Evolutionary conservation across 2,797 vertebrate species (phyloP).

Genomic region (Odontamblyopus lacepedii): DNA sequence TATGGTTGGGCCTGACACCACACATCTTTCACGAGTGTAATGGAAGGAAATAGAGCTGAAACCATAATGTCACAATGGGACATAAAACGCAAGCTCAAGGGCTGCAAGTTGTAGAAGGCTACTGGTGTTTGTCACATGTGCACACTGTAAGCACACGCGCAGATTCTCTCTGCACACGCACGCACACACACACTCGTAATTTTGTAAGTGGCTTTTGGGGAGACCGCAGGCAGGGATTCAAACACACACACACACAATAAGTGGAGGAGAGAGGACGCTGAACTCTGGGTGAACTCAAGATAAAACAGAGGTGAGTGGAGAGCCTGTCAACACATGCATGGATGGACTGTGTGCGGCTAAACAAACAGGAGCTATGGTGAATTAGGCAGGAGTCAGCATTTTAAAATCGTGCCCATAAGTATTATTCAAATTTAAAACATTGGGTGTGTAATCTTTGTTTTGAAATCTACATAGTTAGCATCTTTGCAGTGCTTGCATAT

Average conservation of each 20-base stretch:
- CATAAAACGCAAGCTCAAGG: constrained; percentile 43
- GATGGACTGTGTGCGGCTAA: constrained; percentile 9
- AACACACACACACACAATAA: constrained; percentile 47
- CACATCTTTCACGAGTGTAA: constrained; percentile 41
- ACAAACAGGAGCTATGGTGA: constrained; percentile 11
- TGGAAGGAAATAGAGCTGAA: constrained; percentile 50
- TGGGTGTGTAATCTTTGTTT: not conserved
- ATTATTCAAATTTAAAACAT: not conserved
- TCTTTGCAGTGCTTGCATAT: not conserved
- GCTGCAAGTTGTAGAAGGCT: constrained; percentile 34
- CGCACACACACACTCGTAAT: constrained; percentile 52
- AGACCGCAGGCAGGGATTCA: constrained; percentile 49
- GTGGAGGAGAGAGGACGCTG: constrained; percentile 56
- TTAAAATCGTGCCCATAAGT: not conserved
- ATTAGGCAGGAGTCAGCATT: not conserved
- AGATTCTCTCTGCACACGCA: constrained; percentile 46
- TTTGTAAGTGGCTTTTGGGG: constrained; percentile 71
- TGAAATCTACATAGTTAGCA: not conserved
- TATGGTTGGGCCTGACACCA: constrained; percentile 35
- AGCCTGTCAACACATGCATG: constrained; percentile 35
- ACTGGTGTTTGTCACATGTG: constrained; percentile 42
- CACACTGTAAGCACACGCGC: constrained; percentile 27
- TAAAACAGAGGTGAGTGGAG: constrained; percentile 67
- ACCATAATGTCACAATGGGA: constrained; percentile 34
- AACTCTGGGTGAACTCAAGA: constrained; percentile 75